Conservation (phyloP, 2,888 invertebrate genomes). For the Hyles lineata region DNA sequence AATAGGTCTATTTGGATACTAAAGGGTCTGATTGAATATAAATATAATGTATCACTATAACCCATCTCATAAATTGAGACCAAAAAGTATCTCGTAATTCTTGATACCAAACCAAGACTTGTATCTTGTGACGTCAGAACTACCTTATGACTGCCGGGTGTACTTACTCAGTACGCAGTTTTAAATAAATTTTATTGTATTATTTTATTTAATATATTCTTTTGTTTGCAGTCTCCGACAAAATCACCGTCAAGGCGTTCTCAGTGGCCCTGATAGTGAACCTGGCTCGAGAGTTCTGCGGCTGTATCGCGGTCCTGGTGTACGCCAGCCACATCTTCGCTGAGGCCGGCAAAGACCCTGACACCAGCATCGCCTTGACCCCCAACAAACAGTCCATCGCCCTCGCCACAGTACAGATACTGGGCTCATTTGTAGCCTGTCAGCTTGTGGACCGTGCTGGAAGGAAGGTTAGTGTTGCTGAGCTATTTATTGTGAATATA, state of each 20-base stretch:
- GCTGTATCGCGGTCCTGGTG: constrained; percentile 76
- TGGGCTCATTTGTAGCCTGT: constrained; percentile 76
- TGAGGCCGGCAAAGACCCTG: constrained; percentile 62
- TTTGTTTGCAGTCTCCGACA: constrained; percentile 63
- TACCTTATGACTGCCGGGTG: no score
- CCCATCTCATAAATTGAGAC: no score
- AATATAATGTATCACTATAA: no score
- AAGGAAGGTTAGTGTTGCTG: constrained; percentile 63
- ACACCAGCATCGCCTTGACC: constrained; percentile 64
- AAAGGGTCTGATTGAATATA: no score
- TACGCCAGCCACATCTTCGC: constrained; percentile 79
- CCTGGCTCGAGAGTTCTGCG: constrained; percentile 76
- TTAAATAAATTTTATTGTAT: no score
- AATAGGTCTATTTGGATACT: no score
- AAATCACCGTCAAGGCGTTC: constrained; percentile 74
- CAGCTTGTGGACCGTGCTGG: constrained; percentile 76
- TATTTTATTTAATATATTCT: constrained; percentile 9
- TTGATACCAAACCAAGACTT: no score
- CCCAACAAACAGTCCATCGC: constrained; percentile 77
- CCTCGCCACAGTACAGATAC: constrained; percentile 74
- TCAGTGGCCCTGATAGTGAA: constrained; percentile 79
- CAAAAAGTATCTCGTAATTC: no score
- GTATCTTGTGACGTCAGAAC: no score
- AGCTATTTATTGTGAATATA: no score
- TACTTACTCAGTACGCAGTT: no score